Base-by-base conservation (phyloP, 2,888 invertebrate genomes). In the Tortricodes alternella region DNA sequence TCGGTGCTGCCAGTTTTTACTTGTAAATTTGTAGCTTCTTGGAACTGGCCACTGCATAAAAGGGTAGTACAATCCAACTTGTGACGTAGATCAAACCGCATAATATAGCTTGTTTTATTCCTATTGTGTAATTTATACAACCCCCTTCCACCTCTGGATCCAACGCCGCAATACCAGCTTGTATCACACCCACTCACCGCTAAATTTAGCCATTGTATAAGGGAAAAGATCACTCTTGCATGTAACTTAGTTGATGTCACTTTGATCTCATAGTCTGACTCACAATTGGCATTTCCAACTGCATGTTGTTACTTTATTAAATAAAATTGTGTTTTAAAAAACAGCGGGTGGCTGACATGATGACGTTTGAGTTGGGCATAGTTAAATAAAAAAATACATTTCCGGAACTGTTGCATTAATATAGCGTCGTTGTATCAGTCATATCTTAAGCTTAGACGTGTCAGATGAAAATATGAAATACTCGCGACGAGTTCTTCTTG, bases 201-300 rank as follows among this genome's bases (percentile, higher is more conserved):
- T 60, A 55, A 55, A 61, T 44, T 49, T 51, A 53, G 48, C 11
- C 38, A 29, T 41, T 51, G 56, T 56, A 61, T n/a, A 44, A 46
- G 37, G 29, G 49, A 50, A 56, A 55, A 37, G 41, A 29, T 55
- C 35, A 27, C n/a, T n/a, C 37, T 16, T 21, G 13, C 34, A 21
- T 50, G 44, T 37, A 37, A 35, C 46, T 35, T 46, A 43, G 58
- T 60, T 63, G 60, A 63, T 60, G 63, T 62, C 61, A 63, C 46
- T 29, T 56, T 60, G 63, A 62, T 55, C 23, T 63, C 63, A 63
- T 51, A 41, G 34, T 1, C 9, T 63, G 60, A 62, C 32, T 63
- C 63, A 63, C 44, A 8, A 51, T 19, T 27, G 48, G 29, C 38
- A 35, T 53, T 49, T 27, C 37, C 37, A 9, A 39, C n/a, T 23